Base-by-base conservation (phyloP, 2,888 invertebrate species). In the Chymomyza amoena region DNA sequence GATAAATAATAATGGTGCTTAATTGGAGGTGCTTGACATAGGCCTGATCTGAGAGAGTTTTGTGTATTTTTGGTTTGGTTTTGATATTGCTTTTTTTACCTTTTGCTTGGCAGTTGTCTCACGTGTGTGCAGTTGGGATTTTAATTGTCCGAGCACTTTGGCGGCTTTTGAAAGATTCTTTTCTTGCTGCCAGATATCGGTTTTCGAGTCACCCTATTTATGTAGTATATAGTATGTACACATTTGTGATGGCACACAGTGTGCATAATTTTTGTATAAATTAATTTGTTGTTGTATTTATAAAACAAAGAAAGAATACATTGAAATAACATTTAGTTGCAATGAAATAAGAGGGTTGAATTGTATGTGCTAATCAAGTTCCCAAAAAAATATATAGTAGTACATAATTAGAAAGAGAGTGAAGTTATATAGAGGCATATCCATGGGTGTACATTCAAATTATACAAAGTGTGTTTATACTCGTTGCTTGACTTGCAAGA, bases 111-210 rank as follows among this genome's bases (percentile, higher is more conserved):
- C 91, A 78, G 91, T 89, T 79, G 92, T 91, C 89, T 92, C 92
- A 85, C 92, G 91, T 78, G 91, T 91, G 84, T 92, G 92, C 82
- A 93, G 92, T 85, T 92, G 92, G 74, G 92, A 91, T 89, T 92
- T 92, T 89, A 90, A 91, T 88, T 92, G 92, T 89, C 93, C 93
- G 89, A 93, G 91, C 90, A 93, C 92, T 92, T 93, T 93, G 87
- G 92, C 93, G 90, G 93, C 92, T 92, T 93, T 93, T 84, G 93
- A 91, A 88, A 92, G 91, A 89, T 92, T 92, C 91, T 92, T 92
- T 91, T 92, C 92, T 91, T 92, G 92, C 90, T 92, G 91, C 92
- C 92, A 91, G 87, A 92, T 91, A 91, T 91, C 92, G 82, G 91
- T 90, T 90, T 91, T 92, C 84, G 89, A 88, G 90, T 92, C 92